Evolutionary conservation across 2,113 vertebrate species (phyloP).

Genomic region (Ameiurus melas): DNA sequence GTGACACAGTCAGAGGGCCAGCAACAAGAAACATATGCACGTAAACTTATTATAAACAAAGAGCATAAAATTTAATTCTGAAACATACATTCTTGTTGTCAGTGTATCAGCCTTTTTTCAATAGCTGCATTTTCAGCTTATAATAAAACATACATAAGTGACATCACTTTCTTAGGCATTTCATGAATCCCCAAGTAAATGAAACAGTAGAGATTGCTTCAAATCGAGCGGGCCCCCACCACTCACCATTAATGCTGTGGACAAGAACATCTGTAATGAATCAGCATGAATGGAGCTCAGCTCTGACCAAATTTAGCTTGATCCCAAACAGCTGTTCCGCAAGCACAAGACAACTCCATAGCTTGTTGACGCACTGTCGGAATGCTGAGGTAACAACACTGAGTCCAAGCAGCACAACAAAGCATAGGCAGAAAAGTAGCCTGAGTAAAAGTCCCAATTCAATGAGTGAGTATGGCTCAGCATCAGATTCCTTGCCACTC

Average conservation of each 20-base stretch:
- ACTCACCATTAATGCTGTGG: conserved; percentile 53
- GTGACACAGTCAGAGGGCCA: not conserved
- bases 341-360: conserved; percentile 62
- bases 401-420: conserved; percentile 54
- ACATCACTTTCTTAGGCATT: conserved; percentile 46
- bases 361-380: conserved; percentile 65
- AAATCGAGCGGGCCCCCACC: conserved; percentile 53
- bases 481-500: too few species aligned
- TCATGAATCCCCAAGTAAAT: conserved; percentile 54
- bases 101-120: not conserved
- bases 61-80: not conserved
- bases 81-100: not conserved
- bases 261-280: conserved; percentile 75
- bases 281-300: conserved; percentile 61
- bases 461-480: too few species aligned
- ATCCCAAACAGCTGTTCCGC: conserved; percentile 71
- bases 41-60: not conserved
- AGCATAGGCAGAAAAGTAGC: not conserved
- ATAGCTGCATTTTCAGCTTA: not conserved
- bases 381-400: conserved; percentile 70
- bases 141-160: conserved; percentile 1
- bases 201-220: conserved; percentile 49
- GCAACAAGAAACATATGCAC: not conserved
- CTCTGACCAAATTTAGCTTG: conserved; percentile 68
- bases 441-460: not conserved